These are phyloP conservation scores for Pseudorectes ferrugineus DNA, from an alignment of 2,113 vertebrate species.

Conservation along the genomic window DNA sequence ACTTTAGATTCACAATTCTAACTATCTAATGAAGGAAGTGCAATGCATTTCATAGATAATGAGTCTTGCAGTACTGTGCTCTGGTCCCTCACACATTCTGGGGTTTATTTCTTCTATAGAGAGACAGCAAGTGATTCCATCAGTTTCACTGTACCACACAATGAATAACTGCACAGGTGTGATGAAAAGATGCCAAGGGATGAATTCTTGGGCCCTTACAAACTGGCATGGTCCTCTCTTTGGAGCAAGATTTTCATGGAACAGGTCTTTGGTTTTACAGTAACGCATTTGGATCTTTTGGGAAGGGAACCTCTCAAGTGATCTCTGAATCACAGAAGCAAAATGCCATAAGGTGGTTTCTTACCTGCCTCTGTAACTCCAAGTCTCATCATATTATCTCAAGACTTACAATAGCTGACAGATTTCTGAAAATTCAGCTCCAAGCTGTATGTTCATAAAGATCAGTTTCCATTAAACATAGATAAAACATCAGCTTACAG, in stretches of 20 bases:
- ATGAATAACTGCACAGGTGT: neutral
- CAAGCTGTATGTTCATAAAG: neutral
- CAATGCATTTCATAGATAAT: neutral
- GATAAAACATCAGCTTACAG: neutral
- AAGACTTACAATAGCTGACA: neutral
- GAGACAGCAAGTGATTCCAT: neutral
- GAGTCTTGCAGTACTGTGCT: neutral
- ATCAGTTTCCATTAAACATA: neutral
- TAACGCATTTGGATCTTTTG: neutral
- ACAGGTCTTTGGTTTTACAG: neutral
- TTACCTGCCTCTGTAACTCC: neutral
- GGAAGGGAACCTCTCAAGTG: neutral
- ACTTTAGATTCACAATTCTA: neutral
- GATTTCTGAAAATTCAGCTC: neutral
- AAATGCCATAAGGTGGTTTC: neutral
- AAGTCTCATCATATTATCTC: neutral
- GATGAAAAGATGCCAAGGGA: neutral
- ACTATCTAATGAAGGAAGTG: neutral
- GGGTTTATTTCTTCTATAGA: neutral
- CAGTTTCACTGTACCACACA: neutral
- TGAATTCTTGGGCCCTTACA: neutral
- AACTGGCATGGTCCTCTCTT: neutral
- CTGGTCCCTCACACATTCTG: neutral
- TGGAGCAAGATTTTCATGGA: neutral
- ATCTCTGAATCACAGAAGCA: neutral